Base-by-base conservation (phyloP, 2,113 vertebrate species). In the Trachemys scripta region DNA sequence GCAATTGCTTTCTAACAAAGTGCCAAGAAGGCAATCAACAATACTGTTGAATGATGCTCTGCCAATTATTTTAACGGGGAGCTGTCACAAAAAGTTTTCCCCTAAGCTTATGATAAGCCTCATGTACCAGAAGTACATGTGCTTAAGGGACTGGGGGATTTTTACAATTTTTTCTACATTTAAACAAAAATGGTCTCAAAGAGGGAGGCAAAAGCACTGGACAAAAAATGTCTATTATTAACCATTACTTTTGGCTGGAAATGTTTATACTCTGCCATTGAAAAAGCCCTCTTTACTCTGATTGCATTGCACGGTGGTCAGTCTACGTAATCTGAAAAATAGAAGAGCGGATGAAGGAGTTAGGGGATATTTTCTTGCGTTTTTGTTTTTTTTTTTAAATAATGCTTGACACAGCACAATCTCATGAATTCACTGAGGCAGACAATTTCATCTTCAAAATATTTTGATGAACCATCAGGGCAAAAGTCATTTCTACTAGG, bases 61-160 rank as follows among this genome's bases (percentile, higher is more conserved):
- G 75, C 11, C 81, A 79, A 78, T 27, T 47, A 27, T 88, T 84
- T 80, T 62, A 79, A 12, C 25, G 81, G 79, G 25, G 78, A 1
- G 1, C 25, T 72, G 35, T 84, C 84, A 49, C 8, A 80, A 83
- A 85, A 76, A 82, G n/a, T 42, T 2, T 38, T 11, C 82, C 7
- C n/a, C 47, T 89, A 62, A 72, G 8, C 12, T 80, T 90, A 10
- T 84, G 35, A 54, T 31, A 91, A 90, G 3, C 90, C 31, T 31
- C 82, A 2, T 35, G 82, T 69, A 49, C 16, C 42, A 85, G 57
- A 53, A 85, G 42, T 22, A 72, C 25, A 10, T 0, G 1, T 84
- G 10, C 22, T 93, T 91, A 50, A 84, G 69, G 79, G 90, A 85
- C 24, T 69, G 22, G 89, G 27, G 8, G 81, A 69, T 94, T 14